phyloP scores from a whole-genome alignment of 2,113 vertebrate genomes.

The Parus major region DNA sequence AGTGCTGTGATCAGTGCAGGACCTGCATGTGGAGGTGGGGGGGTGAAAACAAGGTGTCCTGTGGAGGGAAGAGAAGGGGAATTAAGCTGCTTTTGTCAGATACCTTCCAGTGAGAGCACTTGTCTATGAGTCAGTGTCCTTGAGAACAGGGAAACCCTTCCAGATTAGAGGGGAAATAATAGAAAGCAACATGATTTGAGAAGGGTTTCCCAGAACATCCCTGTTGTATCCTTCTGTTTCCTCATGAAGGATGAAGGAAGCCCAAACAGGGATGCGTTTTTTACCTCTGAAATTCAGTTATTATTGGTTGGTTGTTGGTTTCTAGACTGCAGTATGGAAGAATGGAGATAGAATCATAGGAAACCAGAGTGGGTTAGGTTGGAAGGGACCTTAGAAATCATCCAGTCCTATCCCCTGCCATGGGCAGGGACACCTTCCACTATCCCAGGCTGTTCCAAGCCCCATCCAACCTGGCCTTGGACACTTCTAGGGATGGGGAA shows the following conservation, averaged over 20 bases:
- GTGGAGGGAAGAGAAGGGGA: slow-evolving; percentile 29
- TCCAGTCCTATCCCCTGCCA: not conserved
- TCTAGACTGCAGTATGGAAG: not conserved
- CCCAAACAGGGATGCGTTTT: not conserved
- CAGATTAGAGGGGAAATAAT: not conserved
- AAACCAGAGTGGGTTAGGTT: not conserved
- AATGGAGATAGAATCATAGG: not conserved
- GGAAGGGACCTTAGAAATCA: not conserved
- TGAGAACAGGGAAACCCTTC: not conserved
- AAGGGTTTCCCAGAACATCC: not conserved
- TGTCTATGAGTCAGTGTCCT: not conserved
- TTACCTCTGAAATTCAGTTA: not conserved
- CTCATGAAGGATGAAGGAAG: not conserved
- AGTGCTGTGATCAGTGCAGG: slow-evolving; percentile 90
- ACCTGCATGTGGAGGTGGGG: slow-evolving; percentile 90
- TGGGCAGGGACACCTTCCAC: not conserved
- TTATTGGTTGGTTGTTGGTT: not conserved
- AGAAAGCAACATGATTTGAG: not conserved
- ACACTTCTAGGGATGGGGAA: not conserved
- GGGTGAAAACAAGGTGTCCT: slow-evolving; percentile 89
- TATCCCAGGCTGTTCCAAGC: not conserved
- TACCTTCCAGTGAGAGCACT: not conserved
- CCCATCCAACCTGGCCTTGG: fast-evolving
- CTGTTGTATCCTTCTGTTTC: not conserved
- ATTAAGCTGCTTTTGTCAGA: not conserved